Base-by-base conservation (phyloP, 2,797 vertebrate species). In the Botia kubotai region DNA sequence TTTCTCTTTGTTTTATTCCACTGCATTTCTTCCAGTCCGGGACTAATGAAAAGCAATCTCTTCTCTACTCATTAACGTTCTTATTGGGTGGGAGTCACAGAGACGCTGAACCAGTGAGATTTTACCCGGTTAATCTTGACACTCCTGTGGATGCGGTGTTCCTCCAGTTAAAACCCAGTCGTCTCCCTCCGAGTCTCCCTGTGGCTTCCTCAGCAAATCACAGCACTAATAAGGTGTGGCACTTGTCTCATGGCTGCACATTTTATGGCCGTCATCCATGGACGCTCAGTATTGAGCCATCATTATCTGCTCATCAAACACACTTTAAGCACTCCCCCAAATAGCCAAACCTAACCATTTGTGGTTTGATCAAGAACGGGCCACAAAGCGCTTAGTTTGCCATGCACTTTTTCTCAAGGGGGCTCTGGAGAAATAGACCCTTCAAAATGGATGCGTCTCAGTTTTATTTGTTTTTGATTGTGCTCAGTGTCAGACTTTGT, bases 231-330 rank as follows among this genome's bases (percentile, higher is more conserved):
- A 91, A 92, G 88, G 88, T 90, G 81, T 83, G 87, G 88, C 82
- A 83, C 84, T 87, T 88, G 82, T 85, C 86, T 85, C 80, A 87
- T 86, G 82, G 88, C 83, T 39, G 29, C 85, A 84, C 88, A 86
- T 89, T 88, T 87, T 87, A 88, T 87, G 46, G 46, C 88, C 83
- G 87, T 91, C 90, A 90, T 91, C 90, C 86, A 89, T 83, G 83
- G 88, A 89, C 71, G 83, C 89, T 88, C 88, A 82, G 81, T 87
- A 89, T 84, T 86, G 90, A 91, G 92, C 88, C 86, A 88, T 90
- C 89, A 90, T 92, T 92, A 93, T 93, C 89, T 82, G 88, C 89
- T 93, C 90, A 93, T 93, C 92, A 93, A 89, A 88, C 87, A 90
- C 90, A 67, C 55, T 80, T 86, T 88, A 88, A 87, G 87, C 87